phyloP scores from a whole-genome alignment of 2,797 vertebrate genomes.

The Intellagama lesueurii region DNA sequence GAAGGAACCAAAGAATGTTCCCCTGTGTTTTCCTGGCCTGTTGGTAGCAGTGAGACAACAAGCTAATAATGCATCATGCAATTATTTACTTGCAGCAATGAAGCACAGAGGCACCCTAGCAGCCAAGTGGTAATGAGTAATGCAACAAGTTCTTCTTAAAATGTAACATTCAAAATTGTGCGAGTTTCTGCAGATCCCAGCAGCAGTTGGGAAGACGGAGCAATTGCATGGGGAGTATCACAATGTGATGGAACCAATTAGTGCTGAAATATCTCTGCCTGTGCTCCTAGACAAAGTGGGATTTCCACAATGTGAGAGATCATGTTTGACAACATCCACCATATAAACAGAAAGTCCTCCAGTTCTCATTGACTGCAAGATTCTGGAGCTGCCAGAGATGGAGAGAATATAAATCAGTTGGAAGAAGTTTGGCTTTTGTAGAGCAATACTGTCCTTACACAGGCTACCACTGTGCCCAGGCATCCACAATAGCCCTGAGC shows the following conservation, averaged over 20 bases:
- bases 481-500: not conserved
- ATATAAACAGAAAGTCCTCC: not conserved
- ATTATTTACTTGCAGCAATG: too few relatives aligned
- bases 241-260: not conserved
- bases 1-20: too few relatives aligned
- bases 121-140: too few relatives aligned
- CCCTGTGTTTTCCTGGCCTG: too few relatives aligned
- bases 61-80: too few relatives aligned
- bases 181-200: not conserved
- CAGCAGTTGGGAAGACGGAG: not conserved
- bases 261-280: not conserved
- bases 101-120: too few relatives aligned
- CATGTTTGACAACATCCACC: not conserved
- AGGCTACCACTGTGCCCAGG: not conserved
- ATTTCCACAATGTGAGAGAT: not conserved
- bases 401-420: not conserved
- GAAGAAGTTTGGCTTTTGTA: not conserved
- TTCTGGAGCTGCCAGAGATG: not conserved
- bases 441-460: not conserved
- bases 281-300: not conserved
- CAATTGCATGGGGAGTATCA: not conserved
- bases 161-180: not conserved
- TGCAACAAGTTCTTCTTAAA: too few relatives aligned
- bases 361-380: not conserved
- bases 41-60: too few relatives aligned